Base-by-base conservation (phyloP, 2,797 vertebrate genomes). In the Channa striata region DNA sequence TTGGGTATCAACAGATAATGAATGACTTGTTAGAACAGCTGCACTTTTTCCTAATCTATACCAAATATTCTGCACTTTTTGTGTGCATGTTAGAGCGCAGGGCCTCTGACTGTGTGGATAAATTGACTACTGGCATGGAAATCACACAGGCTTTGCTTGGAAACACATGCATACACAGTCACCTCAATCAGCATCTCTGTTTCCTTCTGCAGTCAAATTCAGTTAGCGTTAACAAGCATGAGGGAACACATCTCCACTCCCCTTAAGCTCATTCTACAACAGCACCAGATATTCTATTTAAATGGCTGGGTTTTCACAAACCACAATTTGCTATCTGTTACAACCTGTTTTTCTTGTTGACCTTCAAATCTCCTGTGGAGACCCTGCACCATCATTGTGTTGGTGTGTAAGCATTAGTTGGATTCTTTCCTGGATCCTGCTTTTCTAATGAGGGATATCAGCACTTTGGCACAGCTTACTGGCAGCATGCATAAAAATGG, bases 361-460 rank as follows among this genome's bases (percentile, higher is more conserved):
- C 91, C 90, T 92, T 91, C 81, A 89, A 75, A 84, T 86, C 85
- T 88, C 84, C 74, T 56, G 80, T 73, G 70, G 84, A 82, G 87
- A 87, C 82, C 80, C 77, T 60, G 77, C 58, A 72, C 82, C 70
- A 72, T 83, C 81, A 78, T 79, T 77, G 77, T 87, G 79, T 87
- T 81, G 64, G 82, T 86, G 86, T 81, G 83, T 64, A 83, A 88
- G 70, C 73, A 79, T 83, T 83, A 86, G 80, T 81, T 91, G 91
- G 91, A 92, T 69, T 85, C 83, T 86, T 93, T 94, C 93, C 92
- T 93, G 87, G 83, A 91, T 82, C 54, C 81, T 74, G 85, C 75
- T 82, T 85, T 92, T 89, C 87, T 93, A 94, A 95, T 93, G 89
- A 94, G 90, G 83, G 89, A 86, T 90, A 91, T 93, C 88, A 86